phyloP scores from a whole-genome alignment of 2,113 vertebrate genomes.

The Anser brachyrhynchus region DNA sequence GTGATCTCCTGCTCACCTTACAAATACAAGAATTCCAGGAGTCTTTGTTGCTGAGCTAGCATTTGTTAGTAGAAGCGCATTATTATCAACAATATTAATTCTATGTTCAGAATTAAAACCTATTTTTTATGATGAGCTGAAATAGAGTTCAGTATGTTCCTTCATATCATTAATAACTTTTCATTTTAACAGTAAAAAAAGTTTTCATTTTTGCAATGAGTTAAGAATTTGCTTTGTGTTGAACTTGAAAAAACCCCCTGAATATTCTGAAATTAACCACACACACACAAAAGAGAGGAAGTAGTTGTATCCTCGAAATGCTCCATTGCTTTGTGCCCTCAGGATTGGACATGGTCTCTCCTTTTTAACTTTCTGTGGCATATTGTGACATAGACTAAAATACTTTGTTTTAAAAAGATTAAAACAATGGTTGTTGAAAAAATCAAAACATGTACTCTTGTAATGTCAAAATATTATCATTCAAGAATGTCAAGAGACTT shows the following conservation, averaged over 20 bases:
- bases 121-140: neutral
- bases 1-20: neutral
- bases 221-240: neutral
- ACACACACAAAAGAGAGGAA: neutral
- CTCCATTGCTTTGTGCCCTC: neutral
- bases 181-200: neutral
- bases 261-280: neutral
- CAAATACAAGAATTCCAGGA: neutral
- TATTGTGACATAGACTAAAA: neutral
- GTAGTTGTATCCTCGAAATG: neutral
- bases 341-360: neutral
- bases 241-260: neutral
- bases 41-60: neutral
- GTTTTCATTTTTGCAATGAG: neutral
- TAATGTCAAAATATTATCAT: neutral
- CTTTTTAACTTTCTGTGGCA: neutral
- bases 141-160: neutral
- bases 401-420: accelerated
- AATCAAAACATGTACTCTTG: neutral
- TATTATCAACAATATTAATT: neutral
- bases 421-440: neutral
- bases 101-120: neutral
- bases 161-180: neutral
- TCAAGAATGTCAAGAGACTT: neutral
- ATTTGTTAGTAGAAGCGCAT: neutral